Base-by-base conservation (phyloP, 2,113 vertebrate genomes). In the Phylloscopus trochiloides region DNA sequence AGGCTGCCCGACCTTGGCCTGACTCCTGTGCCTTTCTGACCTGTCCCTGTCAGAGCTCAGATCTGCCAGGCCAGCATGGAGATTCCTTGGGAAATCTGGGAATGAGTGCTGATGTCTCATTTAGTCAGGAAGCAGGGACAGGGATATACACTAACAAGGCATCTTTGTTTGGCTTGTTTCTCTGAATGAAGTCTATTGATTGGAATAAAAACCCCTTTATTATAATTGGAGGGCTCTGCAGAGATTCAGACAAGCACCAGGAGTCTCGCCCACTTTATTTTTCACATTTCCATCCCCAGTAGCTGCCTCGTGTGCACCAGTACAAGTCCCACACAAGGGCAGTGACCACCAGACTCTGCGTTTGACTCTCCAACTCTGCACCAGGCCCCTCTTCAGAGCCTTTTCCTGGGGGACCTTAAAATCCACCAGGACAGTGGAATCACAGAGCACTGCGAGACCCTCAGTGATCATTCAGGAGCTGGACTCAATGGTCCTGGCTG, bases 11-110 rank as follows among this genome's bases (percentile, higher is more conserved):
- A 90, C 93, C 95, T 94, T 82, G 55, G 1, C 40, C 71, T 92
- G 96, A 82, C 96, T 95, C 70, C 34, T 61, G 86, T 86, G 94
- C 77, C 94, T 96, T 91, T 91, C 90, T 96, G 96, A 97, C 65
- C 96, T 65, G 22, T 29, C 11, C 50, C 48, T 68, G 86, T 61
- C 68, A 90, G 95, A 93, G 95, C 71, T 85, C 74, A 14, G 38
- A 86, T 74, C 73, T 86, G 74, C 85, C 89, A 26, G 87, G 92
- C 57, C 76, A 85, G 91, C 15, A 3, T 2, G 2, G 57, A n/a
- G 87, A 77, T 89, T 61, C 70, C 86, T 80, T 92, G 96, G 96
- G 96, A 90, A 96, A 72, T 77, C 83, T 58, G 31, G 12, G 86
- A 74, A 54, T 1, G 36, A 82, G 72, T 21, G 91, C 86, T 91